A percentile compares a stretch with the other conserved stretches of the same genome.
Conservation (phyloP, 2,888 invertebrate genomes). For the Mimas tiliae region DNA sequence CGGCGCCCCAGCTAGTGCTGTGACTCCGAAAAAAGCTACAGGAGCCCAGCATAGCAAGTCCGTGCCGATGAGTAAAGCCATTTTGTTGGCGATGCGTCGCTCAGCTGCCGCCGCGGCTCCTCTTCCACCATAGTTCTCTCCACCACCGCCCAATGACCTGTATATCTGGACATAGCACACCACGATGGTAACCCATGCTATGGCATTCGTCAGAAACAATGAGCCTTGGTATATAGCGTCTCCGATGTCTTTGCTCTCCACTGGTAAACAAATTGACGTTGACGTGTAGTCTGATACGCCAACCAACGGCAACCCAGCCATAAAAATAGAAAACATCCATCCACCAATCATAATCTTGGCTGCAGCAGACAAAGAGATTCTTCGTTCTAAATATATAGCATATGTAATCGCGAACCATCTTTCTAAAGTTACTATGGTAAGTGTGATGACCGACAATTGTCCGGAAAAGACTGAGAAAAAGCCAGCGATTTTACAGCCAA, state of each 20-base stretch:
- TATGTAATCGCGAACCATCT: constrained; percentile 93
- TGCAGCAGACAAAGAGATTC: constrained; percentile 90
- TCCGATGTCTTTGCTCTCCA: constrained; percentile 88
- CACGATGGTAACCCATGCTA: constrained; percentile 93
- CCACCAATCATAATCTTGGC: constrained; percentile 91
- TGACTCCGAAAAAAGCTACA: constrained; percentile 94
- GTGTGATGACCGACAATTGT: constrained; percentile 93
- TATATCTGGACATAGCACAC: constrained; percentile 95
- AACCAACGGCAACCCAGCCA: constrained; percentile 91
- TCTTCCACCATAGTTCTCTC: constrained; percentile 86
- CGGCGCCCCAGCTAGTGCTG: constrained; percentile 93
- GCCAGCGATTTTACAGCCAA: constrained; percentile 94
- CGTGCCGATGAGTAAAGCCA: constrained; percentile 95
- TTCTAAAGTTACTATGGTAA: constrained; percentile 94
- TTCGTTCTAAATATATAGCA: constrained; percentile 92
- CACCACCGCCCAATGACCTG: constrained; percentile 89
- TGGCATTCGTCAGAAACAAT: constrained; percentile 90
- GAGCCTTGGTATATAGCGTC: constrained; percentile 90
- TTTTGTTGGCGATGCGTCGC: constrained; percentile 93
- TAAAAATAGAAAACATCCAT: constrained; percentile 90
- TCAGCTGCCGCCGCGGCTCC: constrained; percentile 86
- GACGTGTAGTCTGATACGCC: constrained; percentile 95
- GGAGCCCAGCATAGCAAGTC: constrained; percentile 95
- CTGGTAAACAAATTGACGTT: constrained; percentile 94
- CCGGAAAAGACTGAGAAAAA: constrained; percentile 95